Percentiles rank a stretch among this genome's conserved stretches.
These are phyloP conservation scores for Cavia porcellus DNA, from an alignment of 2,113 vertebrate genomes.

Conservation along the genomic window DNA sequence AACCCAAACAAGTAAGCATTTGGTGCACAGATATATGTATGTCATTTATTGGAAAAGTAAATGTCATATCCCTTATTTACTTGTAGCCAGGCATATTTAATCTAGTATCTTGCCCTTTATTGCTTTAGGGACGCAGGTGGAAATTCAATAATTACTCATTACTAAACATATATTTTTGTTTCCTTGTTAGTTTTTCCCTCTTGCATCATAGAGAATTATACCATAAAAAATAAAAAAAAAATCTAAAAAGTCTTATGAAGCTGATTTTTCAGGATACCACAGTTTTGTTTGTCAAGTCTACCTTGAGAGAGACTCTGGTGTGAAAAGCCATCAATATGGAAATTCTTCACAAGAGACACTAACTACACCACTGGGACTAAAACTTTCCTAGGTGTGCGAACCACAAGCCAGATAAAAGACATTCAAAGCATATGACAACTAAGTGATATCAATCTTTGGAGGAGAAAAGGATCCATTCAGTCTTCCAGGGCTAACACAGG, in stretches of 20 bases:
- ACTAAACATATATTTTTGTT: neutral
- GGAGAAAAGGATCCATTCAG: neutral
- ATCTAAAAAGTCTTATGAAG: neutral
- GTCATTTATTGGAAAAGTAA: neutral
- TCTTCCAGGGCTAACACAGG: neutral
- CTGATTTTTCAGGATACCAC: neutral
- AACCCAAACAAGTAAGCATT: neutral
- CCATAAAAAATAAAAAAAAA: neutral
- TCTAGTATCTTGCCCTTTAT: neutral
- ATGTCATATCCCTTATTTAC: neutral
- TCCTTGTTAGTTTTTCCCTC: neutral
- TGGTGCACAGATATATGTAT: neutral
- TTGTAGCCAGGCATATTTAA: neutral
- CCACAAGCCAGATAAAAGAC: neutral
- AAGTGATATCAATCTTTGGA: neutral
- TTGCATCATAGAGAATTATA: neutral
- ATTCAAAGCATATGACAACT: neutral
- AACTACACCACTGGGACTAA: neutral
- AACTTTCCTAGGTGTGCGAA: neutral
- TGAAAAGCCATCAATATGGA: neutral
- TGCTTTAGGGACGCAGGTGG: neutral
- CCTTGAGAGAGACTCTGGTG: neutral
- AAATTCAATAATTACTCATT: constrained; percentile 1
- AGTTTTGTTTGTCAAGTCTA: neutral
- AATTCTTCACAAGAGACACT: neutral